phyloP scores from a whole-genome alignment of 2,797 vertebrate genomes.

The Malacoctenus gilli region DNA sequence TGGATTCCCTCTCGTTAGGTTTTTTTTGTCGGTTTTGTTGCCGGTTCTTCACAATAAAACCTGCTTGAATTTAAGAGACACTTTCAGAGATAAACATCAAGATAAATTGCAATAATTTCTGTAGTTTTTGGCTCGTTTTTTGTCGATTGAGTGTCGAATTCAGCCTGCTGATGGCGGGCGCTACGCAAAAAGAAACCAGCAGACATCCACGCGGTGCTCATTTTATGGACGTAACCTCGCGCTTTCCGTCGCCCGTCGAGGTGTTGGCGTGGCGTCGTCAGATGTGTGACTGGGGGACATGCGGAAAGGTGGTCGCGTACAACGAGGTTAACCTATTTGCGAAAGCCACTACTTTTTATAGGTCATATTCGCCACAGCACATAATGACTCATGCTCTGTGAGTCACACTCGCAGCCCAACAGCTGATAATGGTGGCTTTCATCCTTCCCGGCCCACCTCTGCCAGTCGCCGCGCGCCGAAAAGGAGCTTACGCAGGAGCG shows the following conservation, averaged over 20 bases:
- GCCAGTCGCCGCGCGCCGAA: slow-evolving; percentile 13
- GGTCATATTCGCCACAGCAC: slow-evolving; percentile 38
- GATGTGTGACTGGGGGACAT: not conserved
- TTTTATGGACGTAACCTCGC: slow-evolving; percentile 11
- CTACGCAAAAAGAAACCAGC: no score
- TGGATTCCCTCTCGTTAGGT: no score
- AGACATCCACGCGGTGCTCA: no score
- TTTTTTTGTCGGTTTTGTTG: no score
- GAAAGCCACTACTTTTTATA: slow-evolving; percentile 47
- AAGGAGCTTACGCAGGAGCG: slow-evolving; percentile 39
- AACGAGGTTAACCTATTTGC: slow-evolving; percentile 47
- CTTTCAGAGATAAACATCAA: no score
- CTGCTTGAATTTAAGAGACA: no score
- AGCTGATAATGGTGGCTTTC: slow-evolving; percentile 51
- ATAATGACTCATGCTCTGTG: slow-evolving; percentile 48
- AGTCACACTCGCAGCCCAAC: slow-evolving; percentile 46
- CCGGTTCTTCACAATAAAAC: no score
- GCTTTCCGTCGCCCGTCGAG: not conserved
- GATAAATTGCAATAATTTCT: no score
- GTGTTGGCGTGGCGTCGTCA: not conserved
- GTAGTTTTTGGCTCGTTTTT: no score
- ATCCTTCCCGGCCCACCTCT: slow-evolving; percentile 36
- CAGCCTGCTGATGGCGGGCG: no score
- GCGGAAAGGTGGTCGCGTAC: slow-evolving; percentile 22
- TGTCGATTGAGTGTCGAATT: no score